Evolutionary conservation across 2,797 vertebrate genomes (phyloP), one percentile per base, ranked within the genome.

Genomic region (Megaceryle alcyon): DNA sequence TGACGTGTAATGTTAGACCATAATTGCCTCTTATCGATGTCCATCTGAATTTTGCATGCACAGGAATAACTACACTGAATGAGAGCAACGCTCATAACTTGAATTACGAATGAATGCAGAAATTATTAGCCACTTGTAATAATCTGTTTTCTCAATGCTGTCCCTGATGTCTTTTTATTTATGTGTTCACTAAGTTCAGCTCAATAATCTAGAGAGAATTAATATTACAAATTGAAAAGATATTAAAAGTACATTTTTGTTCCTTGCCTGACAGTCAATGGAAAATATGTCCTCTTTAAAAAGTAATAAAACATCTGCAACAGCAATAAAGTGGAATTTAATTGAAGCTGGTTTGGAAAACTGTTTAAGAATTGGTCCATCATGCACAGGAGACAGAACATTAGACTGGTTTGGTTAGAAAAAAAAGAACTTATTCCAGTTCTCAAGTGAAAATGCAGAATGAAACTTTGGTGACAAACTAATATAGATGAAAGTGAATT

Each of bases 1-100:
- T 26, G 43, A 7, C 21, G 0, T 2, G 10, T 12, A 10, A 1
- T 2, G 7, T 35, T 33, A 37, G 20, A 12, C 21, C 22, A 1
- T 13, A 5, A 4, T 15, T 7, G 29, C 16, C n/a, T 35, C 35
- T 69, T 19, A 8, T 10, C 10, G 7, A 7, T 9, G 11, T 23
- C 44, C 18, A 0, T 5, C 1, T 7, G 57, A 39, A 31, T 63
- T 71, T n/a, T 8, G 29, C 11, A 3, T 3, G 18, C 4, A 4
- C 35, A 19, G 57, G n/a, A 72, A 19, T 25, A 54, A 53, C 35
- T 14, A 22, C 49, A 10, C 21, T 3, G 14, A 37, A 22, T 60
- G n/a, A 19, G 33, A 17, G 14, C 22, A 7, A 21, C 33, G 37
- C 9, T 59, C 29, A 31, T 23, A n/a, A 51, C 14, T 23, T 6